phyloP scores from a whole-genome alignment of 2,797 vertebrate genomes.

The Lateolabrax maculatus region DNA sequence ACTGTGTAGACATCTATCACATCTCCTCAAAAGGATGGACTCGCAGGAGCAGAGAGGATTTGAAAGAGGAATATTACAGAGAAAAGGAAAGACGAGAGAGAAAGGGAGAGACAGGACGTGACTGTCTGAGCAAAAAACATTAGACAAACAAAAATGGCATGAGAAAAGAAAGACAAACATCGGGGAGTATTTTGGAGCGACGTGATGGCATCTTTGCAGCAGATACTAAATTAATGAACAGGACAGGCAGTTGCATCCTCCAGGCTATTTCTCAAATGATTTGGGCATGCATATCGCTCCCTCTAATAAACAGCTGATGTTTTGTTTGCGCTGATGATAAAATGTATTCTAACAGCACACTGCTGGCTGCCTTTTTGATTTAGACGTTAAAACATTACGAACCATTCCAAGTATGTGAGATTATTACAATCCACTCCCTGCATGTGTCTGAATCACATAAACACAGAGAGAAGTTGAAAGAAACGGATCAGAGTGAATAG shows the following conservation, averaged over 20 bases:
- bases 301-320: slow-evolving; percentile 74
- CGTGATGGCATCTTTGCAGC: slow-evolving; percentile 51
- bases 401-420: slow-evolving; percentile 57
- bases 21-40: slow-evolving; percentile 87
- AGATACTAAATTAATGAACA: slow-evolving; percentile 77
- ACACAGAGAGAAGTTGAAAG: slow-evolving; percentile 18
- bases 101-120: slow-evolving; percentile 19
- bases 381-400: slow-evolving; percentile 58
- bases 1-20: slow-evolving; percentile 88
- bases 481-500: slow-evolving; percentile 1
- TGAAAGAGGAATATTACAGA: slow-evolving; percentile 83
- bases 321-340: slow-evolving; percentile 72
- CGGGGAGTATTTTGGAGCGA: slow-evolving; percentile 55
- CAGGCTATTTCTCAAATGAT: slow-evolving; percentile 72
- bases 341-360: slow-evolving; percentile 49
- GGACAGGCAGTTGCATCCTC: slow-evolving; percentile 70
- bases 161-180: slow-evolving; percentile 58
- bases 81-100: slow-evolving; percentile 55
- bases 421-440: slow-evolving; percentile 54
- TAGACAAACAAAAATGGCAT: slow-evolving; percentile 54
- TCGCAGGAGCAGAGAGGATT: slow-evolving; percentile 82
- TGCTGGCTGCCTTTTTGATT: slow-evolving; percentile 65
- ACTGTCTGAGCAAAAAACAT: slow-evolving; percentile 48
- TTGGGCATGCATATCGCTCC: slow-evolving; percentile 63
- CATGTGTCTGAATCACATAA: slow-evolving; percentile 33